Conservation (phyloP, 2,113 vertebrate species). For the Fregata magnificens region DNA sequence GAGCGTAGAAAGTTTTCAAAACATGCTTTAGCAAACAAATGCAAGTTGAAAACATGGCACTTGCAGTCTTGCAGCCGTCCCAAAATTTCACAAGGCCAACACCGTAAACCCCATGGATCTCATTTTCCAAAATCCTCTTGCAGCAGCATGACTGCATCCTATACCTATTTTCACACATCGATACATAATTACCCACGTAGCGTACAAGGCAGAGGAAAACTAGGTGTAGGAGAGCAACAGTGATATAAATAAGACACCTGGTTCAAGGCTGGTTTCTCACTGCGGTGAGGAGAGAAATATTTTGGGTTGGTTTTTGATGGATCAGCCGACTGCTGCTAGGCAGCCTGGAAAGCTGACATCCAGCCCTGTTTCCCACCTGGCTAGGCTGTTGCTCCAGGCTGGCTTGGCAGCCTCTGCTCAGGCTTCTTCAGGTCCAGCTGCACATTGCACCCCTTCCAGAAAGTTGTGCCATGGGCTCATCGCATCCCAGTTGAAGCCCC, state of each 20-base stretch:
- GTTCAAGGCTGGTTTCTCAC: background rate
- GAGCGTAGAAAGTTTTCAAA: background rate
- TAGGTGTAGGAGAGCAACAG: background rate
- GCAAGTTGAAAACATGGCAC: background rate
- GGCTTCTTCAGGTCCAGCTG: background rate
- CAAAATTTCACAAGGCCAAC: background rate
- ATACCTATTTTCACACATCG: background rate
- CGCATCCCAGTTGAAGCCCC: background rate
- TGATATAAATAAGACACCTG: background rate
- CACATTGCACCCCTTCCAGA: background rate
- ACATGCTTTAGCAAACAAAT: background rate
- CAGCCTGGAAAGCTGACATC: background rate
- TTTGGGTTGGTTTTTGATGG: background rate
- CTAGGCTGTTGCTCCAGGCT: background rate
- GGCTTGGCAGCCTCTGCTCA: background rate
- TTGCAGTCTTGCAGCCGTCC: background rate
- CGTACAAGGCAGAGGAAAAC: background rate
- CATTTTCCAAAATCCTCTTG: background rate
- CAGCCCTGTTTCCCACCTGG: background rate
- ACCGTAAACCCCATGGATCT: background rate
- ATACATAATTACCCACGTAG: background rate
- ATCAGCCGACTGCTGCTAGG: accelerated
- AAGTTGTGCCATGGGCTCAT: background rate
- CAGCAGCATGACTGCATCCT: background rate
- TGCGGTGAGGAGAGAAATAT: background rate